Base-by-base conservation (phyloP, 2,888 invertebrate genomes). In the Clusia tigrina region DNA sequence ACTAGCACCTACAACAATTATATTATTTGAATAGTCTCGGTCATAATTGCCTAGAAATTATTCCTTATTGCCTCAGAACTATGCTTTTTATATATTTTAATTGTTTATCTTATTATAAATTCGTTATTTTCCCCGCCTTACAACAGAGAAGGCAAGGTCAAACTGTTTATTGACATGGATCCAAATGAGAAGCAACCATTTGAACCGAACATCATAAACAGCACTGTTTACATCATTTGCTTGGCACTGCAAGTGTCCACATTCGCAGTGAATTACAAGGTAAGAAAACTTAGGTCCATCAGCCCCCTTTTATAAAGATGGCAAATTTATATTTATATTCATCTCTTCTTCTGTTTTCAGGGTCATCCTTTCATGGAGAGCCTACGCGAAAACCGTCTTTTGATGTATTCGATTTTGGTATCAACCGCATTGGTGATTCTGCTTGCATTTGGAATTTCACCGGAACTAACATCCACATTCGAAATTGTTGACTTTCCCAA, bases 331-430 rank as follows among this genome's bases (percentile, higher is more conserved):
- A n/a, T n/a, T n/a, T n/a, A 42, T n/a, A 32, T 32, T 32, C 6
- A 32, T 32, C 12, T 9, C 32, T 24, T 48, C 55, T 55, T 10
- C 25, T 38, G 2, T 60, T 55, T 59, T 37, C 81, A 98, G 97
- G 99, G 99, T 5, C 92, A 95, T 82, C 99, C 99, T 2, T 99
- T 95, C 81, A 99, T 99, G 99, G 98, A 98, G 84, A 94, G 96
- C 77, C 86, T 99, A 58, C 86, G 86, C 53, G 94, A 96, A 83
- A 99, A 99, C 85, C 93, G 92, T 79, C 91, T 96, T 2, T 87
- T 99, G 68, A 84, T 98, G 77, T 97, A 95, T 86, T 96, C 97
- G 79, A 88, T 99, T 67, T 71, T 94, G 64, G 87, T 91, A 68
- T 95, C 97, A 5, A 91, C 92, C 25, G 89, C 88, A 26, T 89